Evolutionary conservation across 2,113 vertebrate genomes (phyloP).

Genomic region (Nothobranchius kuhntae): DNA sequence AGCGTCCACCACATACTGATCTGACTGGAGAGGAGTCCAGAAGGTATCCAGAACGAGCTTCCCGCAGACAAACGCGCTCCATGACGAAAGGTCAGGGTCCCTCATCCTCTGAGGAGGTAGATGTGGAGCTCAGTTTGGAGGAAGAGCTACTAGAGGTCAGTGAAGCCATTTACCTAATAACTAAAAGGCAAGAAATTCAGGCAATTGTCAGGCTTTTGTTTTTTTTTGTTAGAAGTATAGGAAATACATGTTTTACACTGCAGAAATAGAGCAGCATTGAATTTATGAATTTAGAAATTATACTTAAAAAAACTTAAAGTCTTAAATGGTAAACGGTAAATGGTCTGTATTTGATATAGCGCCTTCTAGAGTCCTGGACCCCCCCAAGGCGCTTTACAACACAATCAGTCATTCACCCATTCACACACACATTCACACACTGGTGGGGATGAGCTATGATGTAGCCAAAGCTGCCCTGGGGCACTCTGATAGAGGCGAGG

Average conservation of each 20-base stretch:
- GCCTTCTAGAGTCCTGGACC: no score
- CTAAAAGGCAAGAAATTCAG: background rate
- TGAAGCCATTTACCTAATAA: slow-evolving; percentile 1
- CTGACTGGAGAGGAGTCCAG: slow-evolving; percentile 25
- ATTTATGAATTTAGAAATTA: no score
- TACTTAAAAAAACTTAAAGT: no score
- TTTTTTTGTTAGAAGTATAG: background rate
- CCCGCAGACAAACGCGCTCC: slow-evolving; percentile 74
- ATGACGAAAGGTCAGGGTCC: slow-evolving; percentile 50
- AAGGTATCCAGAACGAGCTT: slow-evolving; percentile 67
- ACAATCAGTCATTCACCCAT: no score
- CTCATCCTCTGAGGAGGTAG: slow-evolving; percentile 22
- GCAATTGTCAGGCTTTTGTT: background rate
- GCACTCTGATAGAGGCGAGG: no score
- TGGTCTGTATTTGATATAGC: no score
- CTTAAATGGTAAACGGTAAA: no score
- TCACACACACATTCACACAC: no score
- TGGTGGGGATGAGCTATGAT: no score
- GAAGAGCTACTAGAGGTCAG: slow-evolving; percentile 73
- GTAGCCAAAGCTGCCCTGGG: no score
- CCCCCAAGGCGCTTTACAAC: no score
- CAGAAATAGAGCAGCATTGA: background rate
- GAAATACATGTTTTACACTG: no score
- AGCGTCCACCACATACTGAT: slow-evolving; percentile 49
- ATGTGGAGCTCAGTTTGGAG: slow-evolving; percentile 71